Evolutionary conservation across 2,888 invertebrate genomes (phyloP).

Genomic region (Leptopterna dolabrata): DNA sequence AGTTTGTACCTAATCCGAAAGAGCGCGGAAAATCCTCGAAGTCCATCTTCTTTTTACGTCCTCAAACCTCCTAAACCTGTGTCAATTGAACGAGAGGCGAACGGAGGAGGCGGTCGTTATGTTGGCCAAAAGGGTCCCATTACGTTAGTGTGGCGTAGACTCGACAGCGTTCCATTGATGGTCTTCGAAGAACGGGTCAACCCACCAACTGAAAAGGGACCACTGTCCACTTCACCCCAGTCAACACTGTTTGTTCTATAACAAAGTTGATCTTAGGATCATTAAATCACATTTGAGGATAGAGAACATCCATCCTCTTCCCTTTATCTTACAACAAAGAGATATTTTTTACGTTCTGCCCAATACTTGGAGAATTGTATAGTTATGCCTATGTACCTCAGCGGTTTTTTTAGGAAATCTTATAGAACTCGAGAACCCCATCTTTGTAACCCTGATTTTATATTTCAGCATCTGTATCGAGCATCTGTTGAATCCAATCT

Average conservation of each 20-base stretch:
- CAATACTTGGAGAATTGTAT: too few species aligned
- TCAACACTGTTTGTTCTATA: constrained; percentile 1
- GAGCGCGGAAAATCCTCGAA: neutral
- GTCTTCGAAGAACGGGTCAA: neutral
- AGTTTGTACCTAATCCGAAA: too few species aligned
- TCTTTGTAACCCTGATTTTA: too few species aligned
- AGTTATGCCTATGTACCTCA: too few species aligned
- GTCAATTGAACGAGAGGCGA: constrained; percentile 3
- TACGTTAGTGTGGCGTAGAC: neutral
- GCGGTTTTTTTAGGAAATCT: too few species aligned
- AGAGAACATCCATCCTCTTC: neutral
- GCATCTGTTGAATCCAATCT: too few species aligned
- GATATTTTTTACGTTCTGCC: too few species aligned
- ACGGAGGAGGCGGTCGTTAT: neutral
- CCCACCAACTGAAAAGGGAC: neutral
- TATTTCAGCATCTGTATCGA: too few species aligned
- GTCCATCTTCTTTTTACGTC: neutral
- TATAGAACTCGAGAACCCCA: too few species aligned
- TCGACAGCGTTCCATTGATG: neutral
- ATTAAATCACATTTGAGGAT: neutral
- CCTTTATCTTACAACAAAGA: neutral
- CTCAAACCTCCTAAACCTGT: neutral
- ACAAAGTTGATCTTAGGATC: constrained; percentile 21
- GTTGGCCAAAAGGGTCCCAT: neutral
- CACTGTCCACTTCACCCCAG: neutral